Percentiles rank a stretch among this genome's conserved stretches.
These are phyloP conservation scores for Trichechus manatus DNA, from an alignment of 2,113 vertebrate genomes.

Conservation along the genomic window DNA sequence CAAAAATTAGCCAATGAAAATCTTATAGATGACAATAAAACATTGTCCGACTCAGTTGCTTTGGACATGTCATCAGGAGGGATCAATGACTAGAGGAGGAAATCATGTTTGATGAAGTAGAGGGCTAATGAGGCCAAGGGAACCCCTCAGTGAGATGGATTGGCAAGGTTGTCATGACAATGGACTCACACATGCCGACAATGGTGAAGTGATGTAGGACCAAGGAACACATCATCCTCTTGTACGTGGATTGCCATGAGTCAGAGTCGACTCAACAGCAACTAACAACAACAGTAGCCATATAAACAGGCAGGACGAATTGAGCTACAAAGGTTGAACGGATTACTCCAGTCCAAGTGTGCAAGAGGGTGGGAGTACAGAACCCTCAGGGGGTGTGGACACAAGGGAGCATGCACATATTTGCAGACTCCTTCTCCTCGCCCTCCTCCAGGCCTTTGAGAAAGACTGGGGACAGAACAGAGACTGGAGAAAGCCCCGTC, in stretches of 20 bases:
- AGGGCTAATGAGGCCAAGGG: not conserved
- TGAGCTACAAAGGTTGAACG: not conserved
- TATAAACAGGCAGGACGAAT: too few species aligned
- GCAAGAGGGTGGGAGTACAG: not conserved
- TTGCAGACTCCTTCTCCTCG: too few species aligned
- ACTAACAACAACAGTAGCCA: not conserved
- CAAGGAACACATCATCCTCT: not conserved
- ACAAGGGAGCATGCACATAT: rapidly evolving
- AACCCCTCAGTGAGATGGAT: too few species aligned
- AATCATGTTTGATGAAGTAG: not conserved
- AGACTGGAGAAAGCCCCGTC: not conserved
- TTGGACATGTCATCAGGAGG: not conserved
- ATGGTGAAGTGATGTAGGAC: not conserved
- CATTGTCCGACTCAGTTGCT: not conserved
- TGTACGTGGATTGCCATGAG: not conserved
- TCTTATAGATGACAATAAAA: not conserved
- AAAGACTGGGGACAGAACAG: not conserved
- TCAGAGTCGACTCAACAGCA: rapidly evolving
- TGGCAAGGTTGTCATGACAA: too few species aligned
- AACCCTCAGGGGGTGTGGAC: not conserved
- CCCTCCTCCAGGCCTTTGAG: not conserved
- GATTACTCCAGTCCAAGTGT: too few species aligned
- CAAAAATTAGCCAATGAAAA: not conserved
- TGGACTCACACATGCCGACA: not conserved
- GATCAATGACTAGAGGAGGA: not conserved